These are phyloP conservation scores for Aythya baeri DNA, from an alignment of 2,113 vertebrate species.

Conservation along the genomic window DNA sequence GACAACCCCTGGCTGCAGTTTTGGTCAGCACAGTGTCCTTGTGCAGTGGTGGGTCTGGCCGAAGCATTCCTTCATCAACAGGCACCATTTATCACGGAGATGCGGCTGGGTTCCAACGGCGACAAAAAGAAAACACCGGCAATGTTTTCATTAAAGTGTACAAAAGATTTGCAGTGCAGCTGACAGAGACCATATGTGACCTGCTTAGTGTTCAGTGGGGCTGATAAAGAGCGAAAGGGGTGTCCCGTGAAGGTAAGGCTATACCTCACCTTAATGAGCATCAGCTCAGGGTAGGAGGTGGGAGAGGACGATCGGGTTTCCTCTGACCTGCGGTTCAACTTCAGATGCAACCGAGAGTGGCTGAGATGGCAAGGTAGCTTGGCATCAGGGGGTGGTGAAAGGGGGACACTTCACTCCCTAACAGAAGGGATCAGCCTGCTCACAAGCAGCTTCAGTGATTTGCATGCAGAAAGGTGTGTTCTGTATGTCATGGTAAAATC, in stretches of 20 bases:
- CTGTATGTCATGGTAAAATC: not conserved
- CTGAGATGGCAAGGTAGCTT: conserved; percentile 27
- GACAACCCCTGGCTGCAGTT: not conserved
- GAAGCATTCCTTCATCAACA: conserved; percentile 43
- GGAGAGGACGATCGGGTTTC: conserved; percentile 66
- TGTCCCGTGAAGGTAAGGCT: conserved; percentile 67
- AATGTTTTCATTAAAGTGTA: conserved; percentile 70
- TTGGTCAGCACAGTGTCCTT: not conserved
- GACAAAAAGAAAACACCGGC: conserved; percentile 63
- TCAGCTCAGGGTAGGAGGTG: conserved; percentile 37
- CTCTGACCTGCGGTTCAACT: conserved; percentile 66
- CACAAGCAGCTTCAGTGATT: not conserved
- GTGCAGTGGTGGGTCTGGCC: not conserved
- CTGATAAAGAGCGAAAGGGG: conserved; percentile 67
- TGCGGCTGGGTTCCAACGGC: conserved; percentile 44
- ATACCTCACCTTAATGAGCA: conserved; percentile 72
- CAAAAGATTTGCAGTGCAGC: conserved; percentile 66
- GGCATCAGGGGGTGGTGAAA: not conserved
- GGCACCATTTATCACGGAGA: conserved; percentile 63
- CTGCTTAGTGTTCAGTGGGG: conserved; percentile 40
- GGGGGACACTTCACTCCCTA: not conserved
- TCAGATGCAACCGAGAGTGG: conserved; percentile 26
- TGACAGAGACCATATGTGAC: conserved; percentile 75
- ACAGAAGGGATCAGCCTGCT: not conserved
- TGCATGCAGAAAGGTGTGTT: not conserved